Percentiles rank a stretch among this genome's conserved stretches.
Evolutionary conservation across 2,113 vertebrate species (phyloP).

Genomic region (Dromiciops gliroides): DNA sequence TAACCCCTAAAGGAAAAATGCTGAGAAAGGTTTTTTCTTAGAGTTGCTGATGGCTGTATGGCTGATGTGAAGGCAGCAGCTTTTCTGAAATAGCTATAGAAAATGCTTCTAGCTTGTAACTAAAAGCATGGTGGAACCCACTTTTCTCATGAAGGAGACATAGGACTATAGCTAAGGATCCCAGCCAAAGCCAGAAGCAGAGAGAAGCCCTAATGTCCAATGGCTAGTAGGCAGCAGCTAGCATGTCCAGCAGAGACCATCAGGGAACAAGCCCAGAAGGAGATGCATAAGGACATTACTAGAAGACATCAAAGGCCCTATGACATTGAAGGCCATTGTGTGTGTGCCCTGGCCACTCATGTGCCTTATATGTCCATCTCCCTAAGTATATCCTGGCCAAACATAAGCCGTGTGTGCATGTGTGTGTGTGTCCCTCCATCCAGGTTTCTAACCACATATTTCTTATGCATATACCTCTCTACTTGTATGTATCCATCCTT

Average conservation of each 20-base stretch:
- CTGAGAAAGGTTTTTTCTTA: neutral
- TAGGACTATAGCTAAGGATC: neutral
- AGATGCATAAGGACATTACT: neutral
- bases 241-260: neutral
- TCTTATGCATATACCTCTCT: neutral
- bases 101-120: neutral
- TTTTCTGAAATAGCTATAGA: neutral
- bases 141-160: neutral
- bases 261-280: neutral
- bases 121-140: neutral
- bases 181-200: neutral
- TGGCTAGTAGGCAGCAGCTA: neutral
- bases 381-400: neutral
- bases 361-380: neutral
- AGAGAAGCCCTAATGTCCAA: neutral
- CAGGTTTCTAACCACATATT: neutral
- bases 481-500: neutral
- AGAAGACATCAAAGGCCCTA: neutral
- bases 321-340: neutral
- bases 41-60: neutral
- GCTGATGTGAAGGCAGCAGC: neutral
- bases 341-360: neutral
- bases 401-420: neutral
- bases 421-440: neutral
- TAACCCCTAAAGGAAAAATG: neutral